Percentiles rank a stretch among this genome's conserved stretches.
Evolutionary conservation across 1,140 invertebrate species (phyloP).

Genomic region (Drosophila yakuba): DNA sequence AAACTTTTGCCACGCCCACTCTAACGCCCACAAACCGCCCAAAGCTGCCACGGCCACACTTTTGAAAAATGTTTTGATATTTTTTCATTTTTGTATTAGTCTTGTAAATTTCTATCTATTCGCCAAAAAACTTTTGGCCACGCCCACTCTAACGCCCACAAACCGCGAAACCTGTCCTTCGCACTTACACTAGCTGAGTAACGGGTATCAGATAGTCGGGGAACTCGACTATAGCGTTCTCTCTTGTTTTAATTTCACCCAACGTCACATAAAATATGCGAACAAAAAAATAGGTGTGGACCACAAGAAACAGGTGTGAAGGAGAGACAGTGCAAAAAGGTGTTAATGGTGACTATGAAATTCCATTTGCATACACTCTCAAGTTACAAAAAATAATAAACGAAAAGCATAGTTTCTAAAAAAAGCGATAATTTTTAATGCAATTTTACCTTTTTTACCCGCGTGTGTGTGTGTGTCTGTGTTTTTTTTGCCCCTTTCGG

Average conservation of each 20-base stretch:
- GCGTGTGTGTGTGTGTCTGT: constrained; percentile 9
- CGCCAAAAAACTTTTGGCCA: too few species aligned
- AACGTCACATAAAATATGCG: constrained; percentile 77
- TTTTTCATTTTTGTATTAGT: too few species aligned
- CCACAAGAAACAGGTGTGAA: constrained; percentile 58
- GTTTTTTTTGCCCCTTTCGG: constrained; percentile 38
- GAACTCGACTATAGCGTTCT: too few species aligned
- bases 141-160: too few species aligned
- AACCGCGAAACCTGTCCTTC: too few species aligned
- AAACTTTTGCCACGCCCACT: too few species aligned
- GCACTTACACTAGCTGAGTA: too few species aligned
- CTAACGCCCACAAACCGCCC: too few species aligned
- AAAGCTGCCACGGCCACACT: too few species aligned
- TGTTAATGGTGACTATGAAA: constrained; percentile 81
- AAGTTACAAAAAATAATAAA: constrained; percentile 50
- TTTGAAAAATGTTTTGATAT: too few species aligned
- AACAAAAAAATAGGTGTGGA: constrained; percentile 19
- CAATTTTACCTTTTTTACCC: constrained; percentile 51
- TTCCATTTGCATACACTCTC: constrained; percentile 73
- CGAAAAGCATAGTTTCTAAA: constrained; percentile 50
- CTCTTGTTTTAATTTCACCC: constrained; percentile 29
- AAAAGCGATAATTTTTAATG: constrained; percentile 70
- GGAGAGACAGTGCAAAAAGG: constrained; percentile 66
- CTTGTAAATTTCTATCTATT: too few species aligned
- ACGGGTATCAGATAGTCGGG: too few species aligned